Base-by-base conservation (phyloP, 2,888 invertebrate genomes). In the Brachyptera putata region DNA sequence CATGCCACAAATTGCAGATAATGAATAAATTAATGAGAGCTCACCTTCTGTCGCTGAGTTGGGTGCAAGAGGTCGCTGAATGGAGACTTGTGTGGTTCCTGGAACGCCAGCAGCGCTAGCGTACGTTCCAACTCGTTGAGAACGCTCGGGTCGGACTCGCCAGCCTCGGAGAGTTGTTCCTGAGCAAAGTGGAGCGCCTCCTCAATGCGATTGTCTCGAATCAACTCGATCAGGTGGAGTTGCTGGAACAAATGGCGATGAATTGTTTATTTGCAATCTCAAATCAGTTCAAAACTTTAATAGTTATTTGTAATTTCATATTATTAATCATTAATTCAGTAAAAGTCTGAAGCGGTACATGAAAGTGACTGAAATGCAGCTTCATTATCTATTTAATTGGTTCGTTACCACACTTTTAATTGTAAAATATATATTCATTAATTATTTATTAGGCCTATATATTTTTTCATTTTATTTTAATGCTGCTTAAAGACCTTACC, bases 61-160 rank as follows among this genome's bases (percentile, higher is more conserved):
- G 93, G 89, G 68, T 95, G 87, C 62, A 99, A 78, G 37, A 99
- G 80, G 74, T 98, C 95, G 16, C 94, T 91, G 77, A 97, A 99
- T 0, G 98, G 98, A 66, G 95, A 95, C 59, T 85, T 86, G 67
- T 91, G 87, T 0, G 98, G 97, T 71, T 97, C 94, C 63, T 98
- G 97, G 75, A 99, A 99, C 4, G 98, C 98, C 16, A 99, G 75
- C 57, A 99, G 77, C 0, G 98, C 96, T 57, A 99, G 78, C 0
- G 98, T 97, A 63, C 96, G 80, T 75, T 98, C 98, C 60, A 97
- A 76, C 75, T 97, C 96, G 16, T 81, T 78, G 41, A 84, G 71
- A 43, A 84, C 78, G 58, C 73, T 73, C 14, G 86, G 85, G 74
- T 91, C 87, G 13, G 85, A 87, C 68, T 93, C 92, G 2, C 92